These are phyloP conservation scores for Serranus cabrilla DNA, from an alignment of 2,797 vertebrate genomes.

Conservation along the genomic window DNA sequence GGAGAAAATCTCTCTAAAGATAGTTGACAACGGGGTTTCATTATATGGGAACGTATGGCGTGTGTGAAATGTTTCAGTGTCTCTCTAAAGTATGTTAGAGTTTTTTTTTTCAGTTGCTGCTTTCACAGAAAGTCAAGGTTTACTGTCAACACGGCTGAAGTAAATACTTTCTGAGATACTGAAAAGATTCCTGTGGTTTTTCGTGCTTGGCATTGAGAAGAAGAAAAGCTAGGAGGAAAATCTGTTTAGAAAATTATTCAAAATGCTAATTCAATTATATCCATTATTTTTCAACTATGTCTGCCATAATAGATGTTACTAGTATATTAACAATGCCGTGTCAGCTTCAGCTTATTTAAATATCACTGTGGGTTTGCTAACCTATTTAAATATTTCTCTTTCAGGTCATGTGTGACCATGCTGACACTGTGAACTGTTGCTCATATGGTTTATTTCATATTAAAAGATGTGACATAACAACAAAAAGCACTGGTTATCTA, in stretches of 20 bases:
- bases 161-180: constrained; percentile 10
- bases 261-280: background rate
- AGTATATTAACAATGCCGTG: background rate
- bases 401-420: background rate
- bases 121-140: constrained; percentile 43
- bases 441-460: background rate
- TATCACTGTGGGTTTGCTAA: background rate
- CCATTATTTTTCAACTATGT: background rate
- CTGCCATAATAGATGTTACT: background rate
- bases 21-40: too few species aligned
- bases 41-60: too few species aligned
- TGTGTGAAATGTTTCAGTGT: background rate
- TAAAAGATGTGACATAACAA: background rate
- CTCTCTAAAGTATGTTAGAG: background rate
- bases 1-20: too few species aligned
- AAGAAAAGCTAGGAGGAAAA: background rate
- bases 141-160: constrained; percentile 24
- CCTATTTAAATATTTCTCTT: constrained; percentile 1
- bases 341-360: background rate
- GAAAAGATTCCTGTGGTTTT: constrained; percentile 5
- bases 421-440: background rate
- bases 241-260: background rate
- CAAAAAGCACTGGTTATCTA: constrained; percentile 5
- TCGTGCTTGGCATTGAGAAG: background rate
- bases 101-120: constrained; percentile 16